Evolutionary conservation across 2,797 vertebrate genomes (phyloP).

Genomic region (Rallus crepitans): DNA sequence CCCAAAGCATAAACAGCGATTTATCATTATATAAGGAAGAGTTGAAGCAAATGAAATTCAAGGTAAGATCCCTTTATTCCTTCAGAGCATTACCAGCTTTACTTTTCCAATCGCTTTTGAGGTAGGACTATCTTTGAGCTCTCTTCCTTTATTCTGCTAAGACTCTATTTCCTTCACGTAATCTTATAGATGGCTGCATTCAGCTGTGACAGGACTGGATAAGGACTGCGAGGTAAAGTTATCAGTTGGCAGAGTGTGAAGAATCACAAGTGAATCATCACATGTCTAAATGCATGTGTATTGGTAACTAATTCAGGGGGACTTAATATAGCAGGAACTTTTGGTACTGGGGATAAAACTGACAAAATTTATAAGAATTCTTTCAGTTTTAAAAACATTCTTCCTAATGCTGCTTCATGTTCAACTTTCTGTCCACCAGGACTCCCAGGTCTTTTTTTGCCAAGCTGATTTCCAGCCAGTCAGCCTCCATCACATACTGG

Average conservation of each 20-base stretch:
- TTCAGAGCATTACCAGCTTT: slow-evolving; percentile 52
- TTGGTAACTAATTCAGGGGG: slow-evolving; percentile 10
- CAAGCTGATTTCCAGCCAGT: not conserved
- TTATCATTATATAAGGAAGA: slow-evolving; percentile 42
- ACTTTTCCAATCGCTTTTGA: slow-evolving; percentile 36
- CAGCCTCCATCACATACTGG: not conserved
- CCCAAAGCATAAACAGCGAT: slow-evolving; percentile 40
- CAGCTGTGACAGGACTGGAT: slow-evolving; percentile 65
- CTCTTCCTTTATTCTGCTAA: slow-evolving; percentile 56
- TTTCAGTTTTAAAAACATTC: not conserved
- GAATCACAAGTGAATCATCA: slow-evolving; percentile 41
- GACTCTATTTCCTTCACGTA: slow-evolving; percentile 69
- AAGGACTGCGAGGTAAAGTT: slow-evolving; percentile 60
- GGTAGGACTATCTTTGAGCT: slow-evolving; percentile 4
- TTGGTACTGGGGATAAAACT: not conserved
- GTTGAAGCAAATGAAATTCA: slow-evolving; percentile 31
- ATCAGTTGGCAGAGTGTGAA: slow-evolving; percentile 42
- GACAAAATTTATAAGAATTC: not conserved
- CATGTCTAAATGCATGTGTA: not conserved
- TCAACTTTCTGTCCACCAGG: not conserved
- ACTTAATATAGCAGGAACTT: not conserved
- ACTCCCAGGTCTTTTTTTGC: not conserved
- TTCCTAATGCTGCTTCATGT: not conserved
- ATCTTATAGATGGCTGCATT: slow-evolving; percentile 68
- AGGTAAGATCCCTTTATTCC: slow-evolving; percentile 32